Evolutionary conservation across 2,113 vertebrate species (phyloP).

Genomic region (Pelobates fuscus): DNA sequence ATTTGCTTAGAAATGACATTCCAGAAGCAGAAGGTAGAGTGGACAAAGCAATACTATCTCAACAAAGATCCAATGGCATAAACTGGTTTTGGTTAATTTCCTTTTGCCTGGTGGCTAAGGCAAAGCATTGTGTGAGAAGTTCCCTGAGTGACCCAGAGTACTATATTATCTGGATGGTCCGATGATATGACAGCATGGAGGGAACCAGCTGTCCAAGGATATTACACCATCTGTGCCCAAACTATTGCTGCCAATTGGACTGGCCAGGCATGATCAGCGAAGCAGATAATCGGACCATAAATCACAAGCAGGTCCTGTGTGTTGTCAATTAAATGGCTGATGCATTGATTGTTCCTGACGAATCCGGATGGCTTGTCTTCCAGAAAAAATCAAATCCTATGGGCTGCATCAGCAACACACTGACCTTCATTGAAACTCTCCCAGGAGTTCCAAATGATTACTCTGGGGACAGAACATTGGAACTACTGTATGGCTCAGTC

Average conservation of each 20-base stretch:
- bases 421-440: constrained; percentile 26
- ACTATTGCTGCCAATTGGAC: constrained; percentile 70
- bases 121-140: constrained; percentile 54
- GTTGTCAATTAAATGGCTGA: constrained; percentile 79
- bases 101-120: constrained; percentile 56
- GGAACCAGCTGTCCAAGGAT: constrained; percentile 79
- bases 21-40: constrained; percentile 35
- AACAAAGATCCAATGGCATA: constrained; percentile 47
- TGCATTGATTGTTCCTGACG: constrained; percentile 63
- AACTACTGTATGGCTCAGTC: neutral
- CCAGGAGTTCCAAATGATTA: neutral
- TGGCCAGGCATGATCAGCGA: constrained; percentile 73
- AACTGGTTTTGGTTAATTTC: constrained; percentile 53
- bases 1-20: constrained; percentile 50
- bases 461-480: neutral
- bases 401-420: neutral
- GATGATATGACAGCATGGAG: constrained; percentile 67
- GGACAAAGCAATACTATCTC: constrained; percentile 46
- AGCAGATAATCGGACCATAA: constrained; percentile 82
- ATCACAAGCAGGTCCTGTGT: constrained; percentile 78
- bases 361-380: constrained; percentile 61
- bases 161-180: constrained; percentile 68
- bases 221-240: constrained; percentile 78
- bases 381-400: constrained; percentile 46
- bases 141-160: constrained; percentile 62